A percentile compares a stretch with the other conserved stretches of the same genome.
These are phyloP conservation scores for Chionodraco myersi DNA, from an alignment of 2,113 vertebrate species.

Conservation along the genomic window DNA sequence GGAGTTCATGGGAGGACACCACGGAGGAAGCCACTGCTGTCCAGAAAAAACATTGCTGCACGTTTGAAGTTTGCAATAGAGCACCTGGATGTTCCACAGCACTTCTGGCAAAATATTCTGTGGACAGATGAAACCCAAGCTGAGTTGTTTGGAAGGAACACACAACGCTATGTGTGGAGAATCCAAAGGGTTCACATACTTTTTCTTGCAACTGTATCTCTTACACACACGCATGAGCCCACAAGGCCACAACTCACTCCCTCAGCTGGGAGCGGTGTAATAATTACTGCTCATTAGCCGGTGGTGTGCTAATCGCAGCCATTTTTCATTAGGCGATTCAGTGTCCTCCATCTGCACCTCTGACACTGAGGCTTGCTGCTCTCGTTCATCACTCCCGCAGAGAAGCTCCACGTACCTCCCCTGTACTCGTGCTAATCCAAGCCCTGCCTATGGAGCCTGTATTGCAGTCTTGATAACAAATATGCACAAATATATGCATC, in stretches of 20 bases:
- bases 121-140: too few relatives aligned
- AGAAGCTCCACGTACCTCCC: conserved; percentile 14
- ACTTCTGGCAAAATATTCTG: too few relatives aligned
- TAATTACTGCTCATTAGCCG: conserved; percentile 84
- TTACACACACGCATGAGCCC: conserved; percentile 10
- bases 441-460: conserved; percentile 17
- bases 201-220: neutral
- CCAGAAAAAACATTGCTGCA: too few relatives aligned
- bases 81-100: too few relatives aligned
- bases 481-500: neutral
- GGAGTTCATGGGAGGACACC: too few relatives aligned
- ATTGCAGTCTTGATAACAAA: neutral
- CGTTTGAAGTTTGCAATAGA: too few relatives aligned
- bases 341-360: conserved; percentile 60
- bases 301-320: conserved; percentile 77
- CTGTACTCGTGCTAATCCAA: conserved; percentile 26
- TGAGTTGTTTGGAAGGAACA: too few relatives aligned
- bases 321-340: conserved; percentile 79
- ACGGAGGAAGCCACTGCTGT: too few relatives aligned
- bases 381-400: conserved; percentile 46
- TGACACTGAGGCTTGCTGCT: conserved; percentile 50
- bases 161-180: too few relatives aligned
- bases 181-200: too few relatives aligned
- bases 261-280: conserved; percentile 68
- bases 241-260: conserved; percentile 28